Base-by-base conservation (phyloP, 2,888 invertebrate species). In the Caenorhabditis panamensis region DNA sequence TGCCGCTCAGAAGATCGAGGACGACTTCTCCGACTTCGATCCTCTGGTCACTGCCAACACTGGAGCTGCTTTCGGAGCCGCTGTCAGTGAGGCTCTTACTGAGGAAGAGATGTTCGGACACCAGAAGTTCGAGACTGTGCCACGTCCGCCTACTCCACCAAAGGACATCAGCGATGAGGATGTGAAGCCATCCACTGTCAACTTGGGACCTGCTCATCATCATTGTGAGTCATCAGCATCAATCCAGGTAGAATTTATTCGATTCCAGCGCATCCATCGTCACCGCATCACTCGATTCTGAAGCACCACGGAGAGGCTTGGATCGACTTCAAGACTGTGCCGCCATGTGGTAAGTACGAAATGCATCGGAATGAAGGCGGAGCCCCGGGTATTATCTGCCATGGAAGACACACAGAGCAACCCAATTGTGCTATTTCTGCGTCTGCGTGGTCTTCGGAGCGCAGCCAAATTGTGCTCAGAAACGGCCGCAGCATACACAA, bases 141-240 rank as follows among this genome's bases (percentile, higher is more conserved):
- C 89, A 51, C 86, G 88, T 54, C 88, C 88, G 28, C 89, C 89
- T n/a, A 89, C 89, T 26, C 89, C 89, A 6, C 89, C 88, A 9
- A 84, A 88, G 80, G 88, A 89, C 20, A 73, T 89, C 49, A 82
- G 79, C 62, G 89, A 89, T 44, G 88, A 87, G 56, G 86, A 84
- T 20, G 77, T 83, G 51, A 85, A 89, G 73, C 89, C 89, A 18
- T 71, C 84, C 8, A 68, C 77, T 26, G 82, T 89, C 62, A 82
- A 89, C 53, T 68, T 89, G 28, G 88, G 88, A n/a, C 87, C 86
- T 28, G 86, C 86, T 31, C 84, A 84, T 36, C 79, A 81, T 66
- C 78, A 82, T 37, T 80, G 79, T 79, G 37, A 68, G 73, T 36
- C 31, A 4, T 9, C 31, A 0, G 16, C 24, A 47, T 37, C 44